Percentiles rank a stretch among this genome's conserved stretches.
Conservation (phyloP, 2,113 vertebrate genomes). For the Sorex araneus region DNA sequence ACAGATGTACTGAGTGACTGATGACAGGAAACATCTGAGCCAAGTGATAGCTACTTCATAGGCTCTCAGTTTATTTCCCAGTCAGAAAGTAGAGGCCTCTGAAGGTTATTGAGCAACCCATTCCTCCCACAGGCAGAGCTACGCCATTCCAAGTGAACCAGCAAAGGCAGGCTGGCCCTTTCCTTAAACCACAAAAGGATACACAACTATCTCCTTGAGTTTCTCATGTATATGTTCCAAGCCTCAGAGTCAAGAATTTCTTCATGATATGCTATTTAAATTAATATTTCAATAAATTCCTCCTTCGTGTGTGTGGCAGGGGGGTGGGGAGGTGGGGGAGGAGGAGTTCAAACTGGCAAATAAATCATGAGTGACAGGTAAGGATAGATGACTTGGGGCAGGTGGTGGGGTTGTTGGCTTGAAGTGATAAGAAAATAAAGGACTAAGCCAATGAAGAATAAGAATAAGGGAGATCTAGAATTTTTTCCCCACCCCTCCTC, state of each 20-base stretch:
- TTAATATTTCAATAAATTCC: conserved; percentile 15
- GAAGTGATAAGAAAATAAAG: not conserved
- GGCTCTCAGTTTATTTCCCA: not conserved
- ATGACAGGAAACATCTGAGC: conserved; percentile 69
- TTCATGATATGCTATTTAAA: not conserved
- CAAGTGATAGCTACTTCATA: not conserved
- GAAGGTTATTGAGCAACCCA: conserved; percentile 50
- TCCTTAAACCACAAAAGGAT: not conserved
- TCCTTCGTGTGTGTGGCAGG: conserved; percentile 8
- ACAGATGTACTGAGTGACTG: conserved; percentile 68
- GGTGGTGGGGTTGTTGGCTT: not conserved
- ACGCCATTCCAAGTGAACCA: not conserved
- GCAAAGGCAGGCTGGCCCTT: not conserved
- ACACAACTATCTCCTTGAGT: not conserved
- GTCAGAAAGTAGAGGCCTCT: conserved; percentile 39
- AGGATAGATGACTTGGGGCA: not conserved
- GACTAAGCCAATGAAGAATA: not conserved
- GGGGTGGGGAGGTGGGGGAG: too few relatives aligned
- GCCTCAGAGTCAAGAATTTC: not conserved
- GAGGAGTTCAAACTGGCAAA: not conserved
- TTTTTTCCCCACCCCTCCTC: not conserved
- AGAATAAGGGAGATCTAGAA: not conserved
- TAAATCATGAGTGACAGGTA: not conserved
- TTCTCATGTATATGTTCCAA: not conserved
- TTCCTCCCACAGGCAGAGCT: not conserved